Conservation (phyloP, 64 coral and sea anemone species). For the Montipora capricornis region DNA sequence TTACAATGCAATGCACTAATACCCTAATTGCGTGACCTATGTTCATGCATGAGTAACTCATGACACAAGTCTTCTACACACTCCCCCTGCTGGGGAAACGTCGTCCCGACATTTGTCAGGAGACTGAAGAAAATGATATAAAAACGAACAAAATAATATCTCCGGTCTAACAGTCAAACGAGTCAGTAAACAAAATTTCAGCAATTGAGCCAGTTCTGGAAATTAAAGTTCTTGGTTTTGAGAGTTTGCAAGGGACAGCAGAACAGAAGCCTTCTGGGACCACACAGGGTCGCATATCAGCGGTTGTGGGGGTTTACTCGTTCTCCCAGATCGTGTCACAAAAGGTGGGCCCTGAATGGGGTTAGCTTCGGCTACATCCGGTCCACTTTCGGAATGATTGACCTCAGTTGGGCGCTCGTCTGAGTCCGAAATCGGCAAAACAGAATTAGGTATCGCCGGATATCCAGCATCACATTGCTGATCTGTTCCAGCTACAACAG, state of each 20-base stretch:
- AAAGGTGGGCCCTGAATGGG: background rate
- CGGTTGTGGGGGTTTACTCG: background rate
- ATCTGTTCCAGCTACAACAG: background rate
- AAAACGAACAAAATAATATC: too few species aligned
- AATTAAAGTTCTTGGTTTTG: too few species aligned
- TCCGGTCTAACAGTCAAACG: too few species aligned
- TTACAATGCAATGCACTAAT: too few species aligned
- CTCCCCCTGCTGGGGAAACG: too few species aligned
- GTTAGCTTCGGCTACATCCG: background rate
- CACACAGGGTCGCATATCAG: background rate
- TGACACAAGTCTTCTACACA: too few species aligned
- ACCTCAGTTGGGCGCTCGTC: background rate
- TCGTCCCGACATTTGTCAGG: too few species aligned
- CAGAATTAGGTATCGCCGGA: background rate
- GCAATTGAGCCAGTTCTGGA: too few species aligned
- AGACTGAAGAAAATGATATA: too few species aligned
- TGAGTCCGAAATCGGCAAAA: background rate
- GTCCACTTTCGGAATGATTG: background rate
- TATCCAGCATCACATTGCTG: background rate
- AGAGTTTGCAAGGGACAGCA: background rate
- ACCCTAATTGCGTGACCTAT: too few species aligned
- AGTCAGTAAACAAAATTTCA: too few species aligned
- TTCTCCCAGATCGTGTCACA: background rate
- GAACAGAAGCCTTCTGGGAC: background rate
- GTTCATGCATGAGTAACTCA: too few species aligned